phyloP scores from a whole-genome alignment of 2,797 vertebrate species.

The Centropyge bicolor region DNA sequence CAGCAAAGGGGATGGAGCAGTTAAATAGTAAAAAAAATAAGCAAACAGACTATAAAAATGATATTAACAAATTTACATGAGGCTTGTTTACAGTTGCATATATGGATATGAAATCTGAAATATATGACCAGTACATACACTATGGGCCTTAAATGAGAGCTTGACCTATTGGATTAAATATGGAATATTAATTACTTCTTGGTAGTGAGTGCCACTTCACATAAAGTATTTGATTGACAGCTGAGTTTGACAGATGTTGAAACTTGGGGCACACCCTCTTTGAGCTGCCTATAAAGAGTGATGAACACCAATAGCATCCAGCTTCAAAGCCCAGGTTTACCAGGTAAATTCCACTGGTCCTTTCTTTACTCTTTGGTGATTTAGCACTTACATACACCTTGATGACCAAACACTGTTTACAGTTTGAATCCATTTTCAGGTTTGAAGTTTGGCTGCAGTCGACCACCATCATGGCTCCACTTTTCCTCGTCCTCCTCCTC shows the following conservation, averaged over 20 bases:
- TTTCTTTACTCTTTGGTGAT: background rate
- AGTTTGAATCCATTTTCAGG: slow-evolving; percentile 15
- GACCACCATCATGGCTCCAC: slow-evolving; percentile 35
- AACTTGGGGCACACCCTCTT: slow-evolving; percentile 5
- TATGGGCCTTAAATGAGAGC: too few species aligned
- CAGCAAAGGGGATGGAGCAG: too few species aligned
- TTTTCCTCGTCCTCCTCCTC: slow-evolving; percentile 33
- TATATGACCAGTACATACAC: too few species aligned
- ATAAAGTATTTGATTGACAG: background rate
- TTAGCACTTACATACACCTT: background rate
- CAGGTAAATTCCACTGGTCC: slow-evolving; percentile 15
- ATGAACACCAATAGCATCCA: slow-evolving; percentile 20
- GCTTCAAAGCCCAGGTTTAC: background rate
- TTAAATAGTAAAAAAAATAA: too few species aligned
- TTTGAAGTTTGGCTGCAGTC: background rate
- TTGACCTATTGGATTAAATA: too few species aligned
- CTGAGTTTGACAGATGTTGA: too few species aligned
- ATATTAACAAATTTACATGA: too few species aligned
- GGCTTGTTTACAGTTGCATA: too few species aligned
- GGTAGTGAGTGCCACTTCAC: too few species aligned
- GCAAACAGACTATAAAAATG: too few species aligned
- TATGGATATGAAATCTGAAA: too few species aligned
- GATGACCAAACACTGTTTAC: background rate
- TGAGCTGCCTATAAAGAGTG: slow-evolving; percentile 17
- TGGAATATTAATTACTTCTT: too few species aligned